Evolutionary conservation across 1,140 invertebrate genomes (phyloP), one percentile per base, ranked within the genome.

Genomic region (Hyphantria cunea): DNA sequence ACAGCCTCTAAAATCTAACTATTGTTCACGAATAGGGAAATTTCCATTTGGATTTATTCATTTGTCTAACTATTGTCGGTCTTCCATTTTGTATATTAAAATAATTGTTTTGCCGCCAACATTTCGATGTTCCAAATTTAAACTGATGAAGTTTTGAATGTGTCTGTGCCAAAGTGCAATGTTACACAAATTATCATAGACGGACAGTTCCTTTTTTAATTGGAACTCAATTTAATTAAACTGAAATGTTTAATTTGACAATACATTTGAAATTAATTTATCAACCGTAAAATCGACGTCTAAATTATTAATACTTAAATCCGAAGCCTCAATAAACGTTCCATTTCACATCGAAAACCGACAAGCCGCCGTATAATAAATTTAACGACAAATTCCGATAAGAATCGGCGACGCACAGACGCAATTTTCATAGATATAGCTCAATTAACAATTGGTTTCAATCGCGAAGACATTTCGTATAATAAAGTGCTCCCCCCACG

Each of bases 1-100:
- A 90, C 84, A 86, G 82, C 88, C 78, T 86, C 87, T 83, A 88
- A 90, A 90, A 86, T 90, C 84, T 87, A 89, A 89, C 86, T 89
- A 90, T 90, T 90, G 88, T 90, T 88, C 85, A 76, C 76, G 75
- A 85, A 85, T 86, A 86, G 81, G 74, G 84, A 89, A 86, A 88
- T 89, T 90, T 89, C 88, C 84, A 89, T 89, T 90, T 79, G 84
- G 80, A 90, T 89, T 90, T 90, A 89, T 90, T 89, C 88, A 90
- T 90, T 90, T 90, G 87, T 90, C 80, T 89, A 90, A 88, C 87
- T 84, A 87, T 90, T 90, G 85, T 90, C 82, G 81, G 82, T 70
- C 75, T 74, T 76, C 78, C 71, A 76, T 82, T 82, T 75, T 70
- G 79, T 70, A 63, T 68, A 67, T 70, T 64, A 64, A 52, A 68